These are phyloP conservation scores for Falcunculus frontatus DNA, from an alignment of 2,113 vertebrate genomes.

Conservation along the genomic window DNA sequence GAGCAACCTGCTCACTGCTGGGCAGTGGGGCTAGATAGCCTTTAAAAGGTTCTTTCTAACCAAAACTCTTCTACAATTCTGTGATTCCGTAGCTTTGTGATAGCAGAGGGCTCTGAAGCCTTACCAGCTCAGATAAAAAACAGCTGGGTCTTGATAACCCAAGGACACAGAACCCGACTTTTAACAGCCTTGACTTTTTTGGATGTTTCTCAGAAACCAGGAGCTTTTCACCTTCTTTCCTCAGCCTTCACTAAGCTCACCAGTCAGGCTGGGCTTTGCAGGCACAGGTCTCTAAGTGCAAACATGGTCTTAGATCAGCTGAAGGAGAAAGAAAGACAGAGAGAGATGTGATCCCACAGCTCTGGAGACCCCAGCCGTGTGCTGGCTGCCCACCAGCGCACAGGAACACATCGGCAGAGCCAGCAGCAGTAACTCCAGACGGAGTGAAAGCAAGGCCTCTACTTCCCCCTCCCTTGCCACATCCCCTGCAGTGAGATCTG, in stretches of 20 bases:
- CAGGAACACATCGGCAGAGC: fast-evolving
- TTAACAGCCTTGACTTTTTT: not conserved
- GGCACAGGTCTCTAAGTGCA: not conserved
- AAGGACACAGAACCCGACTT: not conserved
- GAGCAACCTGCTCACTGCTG: not conserved
- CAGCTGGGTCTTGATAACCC: not conserved
- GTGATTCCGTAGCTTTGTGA: not conserved
- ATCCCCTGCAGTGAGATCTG: not conserved
- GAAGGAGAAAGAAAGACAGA: not conserved
- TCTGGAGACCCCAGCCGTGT: not conserved
- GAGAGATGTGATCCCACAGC: not conserved
- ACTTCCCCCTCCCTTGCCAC: not conserved
- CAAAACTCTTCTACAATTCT: not conserved
- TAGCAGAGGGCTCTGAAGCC: not conserved
- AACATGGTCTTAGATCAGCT: not conserved
- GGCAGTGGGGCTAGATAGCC: not conserved
- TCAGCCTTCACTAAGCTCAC: not conserved
- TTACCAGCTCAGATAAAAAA: not conserved
- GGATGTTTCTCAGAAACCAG: not conserved
- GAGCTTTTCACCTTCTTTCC: not conserved
- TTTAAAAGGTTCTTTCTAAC: not conserved
- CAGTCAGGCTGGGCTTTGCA: not conserved
- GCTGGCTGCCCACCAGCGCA: not conserved
- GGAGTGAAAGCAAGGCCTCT: not conserved
- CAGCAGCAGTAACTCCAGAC: not conserved